Conservation (phyloP, 2,888 invertebrate genomes). For the Zaprionus obscuricornis region DNA sequence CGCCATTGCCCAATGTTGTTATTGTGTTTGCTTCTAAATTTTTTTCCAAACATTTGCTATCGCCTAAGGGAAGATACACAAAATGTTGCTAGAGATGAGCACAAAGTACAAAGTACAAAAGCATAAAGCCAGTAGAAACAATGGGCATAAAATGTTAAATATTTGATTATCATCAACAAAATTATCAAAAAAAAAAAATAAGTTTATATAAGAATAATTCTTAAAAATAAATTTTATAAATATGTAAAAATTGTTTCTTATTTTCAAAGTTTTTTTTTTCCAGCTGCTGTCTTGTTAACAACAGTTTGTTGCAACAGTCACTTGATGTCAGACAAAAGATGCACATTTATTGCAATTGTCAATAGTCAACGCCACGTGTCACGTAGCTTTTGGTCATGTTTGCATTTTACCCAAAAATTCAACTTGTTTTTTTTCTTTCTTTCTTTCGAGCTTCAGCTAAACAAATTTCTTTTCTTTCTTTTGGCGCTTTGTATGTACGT, state of each 20-base stretch:
- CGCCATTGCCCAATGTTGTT: constrained; percentile 67
- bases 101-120: too few species aligned
- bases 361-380: constrained; percentile 18
- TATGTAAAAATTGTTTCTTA: too few species aligned
- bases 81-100: constrained; percentile 5
- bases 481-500: neutral
- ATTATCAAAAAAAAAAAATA: too few species aligned
- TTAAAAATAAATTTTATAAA: too few species aligned
- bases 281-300: too few species aligned
- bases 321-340: too few species aligned
- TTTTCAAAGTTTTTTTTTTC: too few species aligned
- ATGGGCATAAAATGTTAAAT: too few species aligned
- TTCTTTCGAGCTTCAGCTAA: constrained; percentile 5
- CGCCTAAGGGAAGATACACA: constrained; percentile 63
- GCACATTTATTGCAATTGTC: constrained; percentile 26
- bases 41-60: constrained; percentile 82
- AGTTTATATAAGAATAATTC: too few species aligned
- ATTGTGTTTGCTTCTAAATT: constrained; percentile 74
- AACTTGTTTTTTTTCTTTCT: neutral
- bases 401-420: too few species aligned
- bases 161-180: too few species aligned
- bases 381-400: constrained; percentile 35
- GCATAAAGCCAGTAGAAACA: too few species aligned
- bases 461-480: constrained; percentile 2
- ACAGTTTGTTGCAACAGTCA: neutral